phyloP scores from a whole-genome alignment of 2,888 invertebrate genomes.

The Himalopsyche tibetana region DNA sequence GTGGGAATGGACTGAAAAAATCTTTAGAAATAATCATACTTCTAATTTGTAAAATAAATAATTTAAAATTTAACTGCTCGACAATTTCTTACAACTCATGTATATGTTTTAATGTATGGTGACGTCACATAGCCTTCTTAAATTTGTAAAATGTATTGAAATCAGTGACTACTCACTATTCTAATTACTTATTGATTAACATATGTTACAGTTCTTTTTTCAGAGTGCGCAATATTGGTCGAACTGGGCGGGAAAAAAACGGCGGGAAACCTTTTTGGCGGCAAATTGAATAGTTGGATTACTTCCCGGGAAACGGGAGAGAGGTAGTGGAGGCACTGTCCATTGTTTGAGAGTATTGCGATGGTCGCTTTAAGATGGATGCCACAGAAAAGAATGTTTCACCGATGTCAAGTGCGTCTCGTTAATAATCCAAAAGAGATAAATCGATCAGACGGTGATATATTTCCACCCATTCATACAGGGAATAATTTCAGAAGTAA shows the following conservation, averaged over 20 bases:
- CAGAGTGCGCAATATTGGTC: not conserved
- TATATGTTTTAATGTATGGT: no score
- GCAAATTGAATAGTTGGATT: constrained; percentile 78
- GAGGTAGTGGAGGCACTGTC: constrained; percentile 68
- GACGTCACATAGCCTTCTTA: no score
- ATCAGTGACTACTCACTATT: no score
- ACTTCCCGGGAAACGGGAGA: constrained; percentile 64
- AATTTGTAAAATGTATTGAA: no score
- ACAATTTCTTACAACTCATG: no score
- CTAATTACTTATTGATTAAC: not conserved
- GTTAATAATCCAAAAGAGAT: constrained; percentile 33
- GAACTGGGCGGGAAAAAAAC: constrained; percentile 71
- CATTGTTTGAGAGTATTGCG: constrained; percentile 54
- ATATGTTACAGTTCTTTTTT: not conserved
- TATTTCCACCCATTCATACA: not conserved
- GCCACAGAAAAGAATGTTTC: constrained; percentile 45
- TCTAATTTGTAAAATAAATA: no score
- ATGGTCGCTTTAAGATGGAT: constrained; percentile 53
- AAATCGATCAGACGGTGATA: constrained; percentile 16
- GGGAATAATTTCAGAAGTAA: not conserved
- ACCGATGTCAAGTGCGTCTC: constrained; percentile 44
- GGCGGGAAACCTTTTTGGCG: constrained; percentile 73
- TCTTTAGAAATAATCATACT: no score
- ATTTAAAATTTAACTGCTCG: no score
- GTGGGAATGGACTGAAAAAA: no score